Conservation (phyloP, 2,113 vertebrate genomes). For the Oreochromis niloticus region DNA sequence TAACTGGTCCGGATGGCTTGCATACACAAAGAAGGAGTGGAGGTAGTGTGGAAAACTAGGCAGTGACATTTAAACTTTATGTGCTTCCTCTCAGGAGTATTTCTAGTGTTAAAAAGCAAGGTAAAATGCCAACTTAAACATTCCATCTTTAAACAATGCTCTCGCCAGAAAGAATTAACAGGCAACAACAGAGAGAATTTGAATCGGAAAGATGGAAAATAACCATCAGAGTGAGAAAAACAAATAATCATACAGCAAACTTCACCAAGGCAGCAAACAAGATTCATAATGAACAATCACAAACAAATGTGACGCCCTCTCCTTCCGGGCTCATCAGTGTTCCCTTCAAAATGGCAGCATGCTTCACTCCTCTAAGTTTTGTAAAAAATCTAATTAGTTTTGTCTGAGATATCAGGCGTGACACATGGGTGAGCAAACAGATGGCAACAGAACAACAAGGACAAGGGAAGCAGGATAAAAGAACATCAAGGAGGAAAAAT, state of each 20-base stretch:
- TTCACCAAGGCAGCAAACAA: neutral
- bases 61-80: conserved; percentile 11
- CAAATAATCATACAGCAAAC: neutral
- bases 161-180: neutral
- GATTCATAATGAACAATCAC: neutral
- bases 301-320: neutral
- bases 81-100: neutral
- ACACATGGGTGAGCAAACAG: conserved; percentile 9
- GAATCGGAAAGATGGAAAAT: accelerated
- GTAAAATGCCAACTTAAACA: neutral
- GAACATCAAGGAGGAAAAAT: neutral
- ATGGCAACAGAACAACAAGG: neutral
- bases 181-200: neutral
- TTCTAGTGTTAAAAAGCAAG: neutral
- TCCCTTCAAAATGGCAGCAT: neutral
- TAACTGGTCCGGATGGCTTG: conserved; percentile 23
- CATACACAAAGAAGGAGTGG: conserved; percentile 6
- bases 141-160: neutral
- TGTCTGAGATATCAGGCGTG: neutral
- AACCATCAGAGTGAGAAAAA: neutral
- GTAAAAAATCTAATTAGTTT: neutral
- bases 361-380: neutral
- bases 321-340: neutral
- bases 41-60: conserved; percentile 14
- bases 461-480: neutral